These are phyloP conservation scores for Macrostomum lignano DNA, from an alignment of 1,140 invertebrate species.

Conservation along the genomic window DNA sequence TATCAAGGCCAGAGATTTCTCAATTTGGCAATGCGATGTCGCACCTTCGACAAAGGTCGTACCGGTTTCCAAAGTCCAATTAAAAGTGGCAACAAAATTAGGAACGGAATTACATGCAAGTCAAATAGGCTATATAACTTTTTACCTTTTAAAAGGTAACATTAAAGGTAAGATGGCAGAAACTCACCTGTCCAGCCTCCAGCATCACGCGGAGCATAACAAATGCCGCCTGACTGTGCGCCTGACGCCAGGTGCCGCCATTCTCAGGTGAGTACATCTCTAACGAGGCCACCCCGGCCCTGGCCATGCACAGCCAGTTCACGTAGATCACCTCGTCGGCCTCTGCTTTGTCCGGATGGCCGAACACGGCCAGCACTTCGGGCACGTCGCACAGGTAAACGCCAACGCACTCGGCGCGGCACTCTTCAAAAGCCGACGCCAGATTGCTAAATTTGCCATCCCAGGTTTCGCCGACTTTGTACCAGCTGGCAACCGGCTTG, in stretches of 20 bases:
- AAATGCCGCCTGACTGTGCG: constrained; percentile 60
- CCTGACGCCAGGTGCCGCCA: constrained; percentile 56
- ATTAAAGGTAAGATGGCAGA: not conserved
- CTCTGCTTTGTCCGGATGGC: constrained; percentile 37
- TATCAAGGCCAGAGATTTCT: too few relatives aligned
- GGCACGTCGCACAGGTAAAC: constrained; percentile 48
- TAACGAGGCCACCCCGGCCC: constrained; percentile 50
- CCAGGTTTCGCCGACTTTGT: constrained; percentile 64
- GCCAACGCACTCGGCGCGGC: constrained; percentile 68
- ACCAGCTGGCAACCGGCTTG: too few relatives aligned
- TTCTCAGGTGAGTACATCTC: constrained; percentile 66
- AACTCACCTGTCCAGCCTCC: constrained; percentile 37
- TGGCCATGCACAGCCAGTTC: constrained; percentile 62
- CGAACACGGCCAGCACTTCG: constrained; percentile 57
- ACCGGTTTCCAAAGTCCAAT: too few relatives aligned
- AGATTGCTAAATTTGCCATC: constrained; percentile 58
- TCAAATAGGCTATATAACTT: not conserved
- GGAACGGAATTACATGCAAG: too few relatives aligned
- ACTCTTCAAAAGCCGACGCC: constrained; percentile 72
- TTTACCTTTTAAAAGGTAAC: not conserved
- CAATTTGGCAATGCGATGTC: too few relatives aligned
- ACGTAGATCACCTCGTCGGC: constrained; percentile 57
- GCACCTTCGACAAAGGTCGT: too few relatives aligned
- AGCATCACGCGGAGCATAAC: constrained; percentile 55
- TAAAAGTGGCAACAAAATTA: too few relatives aligned